Evolutionary conservation across 2,888 invertebrate genomes (phyloP).

Genomic region (Plagodis pulveraria): DNA sequence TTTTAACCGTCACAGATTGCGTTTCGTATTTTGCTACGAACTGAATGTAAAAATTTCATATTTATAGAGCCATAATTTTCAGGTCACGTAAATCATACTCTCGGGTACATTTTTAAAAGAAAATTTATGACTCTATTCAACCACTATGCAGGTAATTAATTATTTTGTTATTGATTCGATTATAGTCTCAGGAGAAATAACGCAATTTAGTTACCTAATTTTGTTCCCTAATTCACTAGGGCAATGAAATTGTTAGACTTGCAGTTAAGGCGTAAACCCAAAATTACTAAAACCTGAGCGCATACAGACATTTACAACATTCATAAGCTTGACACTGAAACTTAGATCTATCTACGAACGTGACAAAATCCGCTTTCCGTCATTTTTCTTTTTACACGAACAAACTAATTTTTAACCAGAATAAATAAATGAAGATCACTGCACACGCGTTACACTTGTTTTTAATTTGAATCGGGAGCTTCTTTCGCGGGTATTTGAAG

Average conservation of each 20-base stretch:
- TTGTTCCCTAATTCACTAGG: slow-evolving; percentile 44
- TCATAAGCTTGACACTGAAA: slow-evolving; percentile 72
- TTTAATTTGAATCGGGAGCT: slow-evolving; percentile 23
- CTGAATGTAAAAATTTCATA: slow-evolving; percentile 17
- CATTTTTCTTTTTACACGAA: slow-evolving; percentile 50
- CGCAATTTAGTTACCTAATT: slow-evolving; percentile 50
- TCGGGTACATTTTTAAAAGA: neutral
- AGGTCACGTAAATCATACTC: neutral
- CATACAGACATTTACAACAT: slow-evolving; percentile 65
- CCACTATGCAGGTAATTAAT: neutral
- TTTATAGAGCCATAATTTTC: slow-evolving; percentile 19
- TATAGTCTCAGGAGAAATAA: neutral
- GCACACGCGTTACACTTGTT: slow-evolving; percentile 47
- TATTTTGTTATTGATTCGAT: neutral
- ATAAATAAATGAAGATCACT: slow-evolving; percentile 43
- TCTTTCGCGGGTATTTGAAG: slow-evolving; percentile 45
- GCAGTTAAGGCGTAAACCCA: slow-evolving; percentile 43
- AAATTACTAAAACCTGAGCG: slow-evolving; percentile 40
- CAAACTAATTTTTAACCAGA: slow-evolving; percentile 33
- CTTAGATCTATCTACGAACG: slow-evolving; percentile 70
- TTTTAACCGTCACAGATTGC: slow-evolving; percentile 33
- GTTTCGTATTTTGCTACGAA: slow-evolving; percentile 35
- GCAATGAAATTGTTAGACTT: slow-evolving; percentile 58
- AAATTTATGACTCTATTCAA: neutral
- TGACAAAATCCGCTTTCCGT: slow-evolving; percentile 60